These are phyloP conservation scores for Dioctria rufipes DNA, from an alignment of 2,888 invertebrate genomes.

Conservation along the genomic window DNA sequence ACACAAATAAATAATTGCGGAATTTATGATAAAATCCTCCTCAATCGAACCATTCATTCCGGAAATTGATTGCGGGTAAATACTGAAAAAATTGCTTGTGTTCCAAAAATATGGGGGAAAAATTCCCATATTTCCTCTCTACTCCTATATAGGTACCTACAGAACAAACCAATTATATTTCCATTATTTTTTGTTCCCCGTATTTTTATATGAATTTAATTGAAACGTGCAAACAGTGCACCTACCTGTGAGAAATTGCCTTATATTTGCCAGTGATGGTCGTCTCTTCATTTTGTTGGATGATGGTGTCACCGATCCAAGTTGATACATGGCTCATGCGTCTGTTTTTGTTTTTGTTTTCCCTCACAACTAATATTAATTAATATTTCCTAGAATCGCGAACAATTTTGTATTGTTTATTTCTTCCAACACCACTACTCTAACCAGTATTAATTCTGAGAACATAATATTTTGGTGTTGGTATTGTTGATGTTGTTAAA, in stretches of 20 bases:
- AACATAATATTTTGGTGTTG: neutral
- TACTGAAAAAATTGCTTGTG: too few species aligned
- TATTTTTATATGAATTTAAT: conserved; percentile 15
- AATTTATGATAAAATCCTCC: too few species aligned
- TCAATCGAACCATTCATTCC: too few species aligned
- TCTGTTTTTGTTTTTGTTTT: neutral
- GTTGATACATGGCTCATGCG: conserved; percentile 10
- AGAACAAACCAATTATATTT: conserved; percentile 26
- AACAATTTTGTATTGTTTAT: neutral
- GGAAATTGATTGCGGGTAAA: too few species aligned
- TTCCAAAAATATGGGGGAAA: too few species aligned
- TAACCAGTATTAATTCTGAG: neutral
- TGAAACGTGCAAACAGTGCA: neutral
- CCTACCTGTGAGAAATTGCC: conserved; percentile 31
- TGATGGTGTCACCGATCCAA: conserved; percentile 2
- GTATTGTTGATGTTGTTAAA: neutral
- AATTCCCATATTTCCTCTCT: neutral
- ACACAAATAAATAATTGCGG: too few species aligned
- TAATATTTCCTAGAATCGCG: conserved; percentile 9
- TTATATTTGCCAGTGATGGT: conserved; percentile 22
- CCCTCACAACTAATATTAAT: conserved; percentile 25
- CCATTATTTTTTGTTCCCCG: neutral
- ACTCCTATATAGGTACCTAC: neutral
- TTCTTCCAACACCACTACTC: neutral
- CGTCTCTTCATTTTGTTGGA: conserved; percentile 14